These are phyloP conservation scores for Pygmarrhopalites habei DNA, from an alignment of 1,140 invertebrate species.

Conservation along the genomic window DNA sequence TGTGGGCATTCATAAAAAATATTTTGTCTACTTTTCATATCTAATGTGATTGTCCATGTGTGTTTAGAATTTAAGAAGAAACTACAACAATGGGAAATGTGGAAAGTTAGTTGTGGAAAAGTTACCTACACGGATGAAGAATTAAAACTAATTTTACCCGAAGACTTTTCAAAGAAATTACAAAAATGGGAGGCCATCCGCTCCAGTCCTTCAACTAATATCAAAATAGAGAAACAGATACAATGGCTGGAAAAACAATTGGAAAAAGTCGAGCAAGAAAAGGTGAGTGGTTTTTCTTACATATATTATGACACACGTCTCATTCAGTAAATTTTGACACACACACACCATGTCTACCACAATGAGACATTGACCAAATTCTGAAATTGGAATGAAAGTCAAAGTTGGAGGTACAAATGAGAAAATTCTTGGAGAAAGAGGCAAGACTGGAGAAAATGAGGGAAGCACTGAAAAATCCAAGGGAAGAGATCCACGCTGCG, in stretches of 20 bases:
- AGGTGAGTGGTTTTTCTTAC: no score
- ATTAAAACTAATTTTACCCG: slow-evolving; percentile 58
- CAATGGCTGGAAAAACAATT: slow-evolving; percentile 54
- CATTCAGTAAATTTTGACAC: no score
- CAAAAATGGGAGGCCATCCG: slow-evolving; percentile 62
- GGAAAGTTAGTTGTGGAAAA: slow-evolving; percentile 52
- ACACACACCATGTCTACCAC: no score
- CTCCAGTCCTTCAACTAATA: slow-evolving; percentile 27
- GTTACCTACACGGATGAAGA: slow-evolving; percentile 46
- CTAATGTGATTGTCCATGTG: no score
- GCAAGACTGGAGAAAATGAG: slow-evolving; percentile 56
- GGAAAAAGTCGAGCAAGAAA: slow-evolving; percentile 55
- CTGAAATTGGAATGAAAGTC: no score
- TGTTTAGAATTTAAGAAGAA: slow-evolving; percentile 68
- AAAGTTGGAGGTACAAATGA: slow-evolving; percentile 54
- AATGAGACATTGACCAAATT: no score
- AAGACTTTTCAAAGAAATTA: slow-evolving; percentile 63
- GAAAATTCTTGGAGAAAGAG: slow-evolving; percentile 55
- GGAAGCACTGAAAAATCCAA: slow-evolving; percentile 55
- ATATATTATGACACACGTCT: no score
- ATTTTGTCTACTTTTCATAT: no score
- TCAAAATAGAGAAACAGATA: slow-evolving; percentile 46
- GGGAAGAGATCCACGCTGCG: slow-evolving; percentile 74
- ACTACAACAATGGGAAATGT: slow-evolving; percentile 74
- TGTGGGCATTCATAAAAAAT: no score